These are phyloP conservation scores for Andricus grossulariae DNA, from an alignment of 1,140 invertebrate genomes.

Conservation along the genomic window DNA sequence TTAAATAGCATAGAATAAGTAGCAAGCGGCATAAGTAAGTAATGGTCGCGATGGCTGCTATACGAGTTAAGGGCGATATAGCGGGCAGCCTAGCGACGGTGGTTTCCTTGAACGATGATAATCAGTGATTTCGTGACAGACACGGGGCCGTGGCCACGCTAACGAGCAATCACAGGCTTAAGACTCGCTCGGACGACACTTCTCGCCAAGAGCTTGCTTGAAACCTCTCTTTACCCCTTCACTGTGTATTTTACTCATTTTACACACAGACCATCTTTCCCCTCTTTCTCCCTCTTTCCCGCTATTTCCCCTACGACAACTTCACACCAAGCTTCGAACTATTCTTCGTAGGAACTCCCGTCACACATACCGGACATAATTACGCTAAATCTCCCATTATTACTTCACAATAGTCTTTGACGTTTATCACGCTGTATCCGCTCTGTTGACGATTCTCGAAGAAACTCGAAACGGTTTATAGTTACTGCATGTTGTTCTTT, in stretches of 20 bases:
- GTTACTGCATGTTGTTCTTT: too few relatives aligned
- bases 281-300: constrained; percentile 41
- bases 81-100: constrained; percentile 60
- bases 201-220: constrained; percentile 65
- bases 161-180: constrained; percentile 74
- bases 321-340: neutral
- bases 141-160: constrained; percentile 75
- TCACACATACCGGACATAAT: constrained; percentile 51
- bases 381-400: constrained; percentile 56
- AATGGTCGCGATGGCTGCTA: constrained; percentile 70
- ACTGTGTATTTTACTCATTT: neutral
- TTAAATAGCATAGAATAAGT: constrained; percentile 45
- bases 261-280: neutral
- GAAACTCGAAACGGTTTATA: neutral
- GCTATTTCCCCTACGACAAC: constrained; percentile 43
- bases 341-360: neutral
- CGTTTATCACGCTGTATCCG: constrained; percentile 51
- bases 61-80: constrained; percentile 65
- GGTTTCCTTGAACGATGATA: constrained; percentile 76
- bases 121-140: constrained; percentile 77
- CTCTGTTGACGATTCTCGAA: constrained; percentile 46
- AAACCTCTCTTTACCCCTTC: constrained; percentile 48
- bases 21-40: constrained; percentile 65
- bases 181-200: constrained; percentile 68
- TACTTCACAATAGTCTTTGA: constrained; percentile 60